Evolutionary conservation across 2,113 vertebrate genomes (phyloP).

Genomic region (Verasper variegatus): DNA sequence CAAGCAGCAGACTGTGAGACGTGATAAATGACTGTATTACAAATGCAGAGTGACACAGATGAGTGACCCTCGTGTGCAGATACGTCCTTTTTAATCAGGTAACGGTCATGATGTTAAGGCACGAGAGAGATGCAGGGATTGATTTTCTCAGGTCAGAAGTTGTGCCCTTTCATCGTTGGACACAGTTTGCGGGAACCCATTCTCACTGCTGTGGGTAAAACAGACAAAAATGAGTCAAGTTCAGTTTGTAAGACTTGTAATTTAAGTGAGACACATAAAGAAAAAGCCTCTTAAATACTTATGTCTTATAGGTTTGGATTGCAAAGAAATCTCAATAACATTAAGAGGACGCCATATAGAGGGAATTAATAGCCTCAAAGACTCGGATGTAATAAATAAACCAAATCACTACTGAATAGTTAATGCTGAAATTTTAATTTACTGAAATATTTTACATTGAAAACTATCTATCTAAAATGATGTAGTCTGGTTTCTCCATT

Average conservation of each 20-base stretch:
- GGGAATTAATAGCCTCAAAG: not conserved
- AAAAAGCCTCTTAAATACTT: not conserved
- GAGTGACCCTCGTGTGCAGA: slow-evolving; percentile 6
- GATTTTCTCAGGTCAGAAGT: slow-evolving; percentile 42
- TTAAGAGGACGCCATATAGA: not conserved
- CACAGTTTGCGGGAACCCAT: slow-evolving; percentile 70
- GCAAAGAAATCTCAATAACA: not conserved
- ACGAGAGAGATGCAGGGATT: not conserved
- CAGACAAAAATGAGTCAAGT: not conserved
- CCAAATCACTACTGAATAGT: not conserved
- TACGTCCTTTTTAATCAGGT: slow-evolving; percentile 14
- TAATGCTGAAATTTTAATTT: not conserved
- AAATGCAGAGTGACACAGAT: slow-evolving; percentile 5
- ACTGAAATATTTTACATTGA: not conserved
- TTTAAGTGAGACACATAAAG: not conserved
- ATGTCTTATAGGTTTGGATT: not conserved
- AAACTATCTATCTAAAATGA: not conserved
- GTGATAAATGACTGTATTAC: slow-evolving; percentile 36
- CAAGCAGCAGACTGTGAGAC: slow-evolving; percentile 18
- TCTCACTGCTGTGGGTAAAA: slow-evolving; percentile 67
- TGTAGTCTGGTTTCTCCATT: not conserved
- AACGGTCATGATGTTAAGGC: not conserved
- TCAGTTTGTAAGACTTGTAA: not conserved
- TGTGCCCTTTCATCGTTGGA: slow-evolving; percentile 36
- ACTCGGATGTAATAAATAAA: not conserved